Base-by-base conservation (phyloP, 2,113 vertebrate species). In the Gobio gobio region DNA sequence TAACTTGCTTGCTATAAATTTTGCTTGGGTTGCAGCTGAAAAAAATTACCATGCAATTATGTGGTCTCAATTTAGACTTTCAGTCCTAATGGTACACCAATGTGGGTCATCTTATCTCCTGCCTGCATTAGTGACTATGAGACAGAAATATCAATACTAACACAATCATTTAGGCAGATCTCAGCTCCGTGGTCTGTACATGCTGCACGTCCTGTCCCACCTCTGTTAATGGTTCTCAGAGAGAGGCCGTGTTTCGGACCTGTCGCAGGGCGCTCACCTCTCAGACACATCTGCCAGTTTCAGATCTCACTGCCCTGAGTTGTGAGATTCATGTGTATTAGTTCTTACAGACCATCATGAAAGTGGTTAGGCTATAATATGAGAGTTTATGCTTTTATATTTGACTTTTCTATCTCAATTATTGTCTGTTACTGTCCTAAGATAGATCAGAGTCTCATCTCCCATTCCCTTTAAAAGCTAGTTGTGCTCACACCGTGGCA, bases 51-150 rank as follows among this genome's bases (percentile, higher is more conserved):
- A 26, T 49, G 72, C 72, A 74, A 84, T 78, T 77, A 66, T 26
- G 47, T 66, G 59, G 1, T 29, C 47, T 58, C 13, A 26, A 84
- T 54, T 84, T 77, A 78, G 59, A 61, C 29, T 74, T 63, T 1
- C 47, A 64, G 51, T 26, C 33, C 63, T 66, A 14, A 18, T 56
- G 5, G 54, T 56, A 56, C 83, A 78, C 47, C 76, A 66, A 49
- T 18, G 47, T 54, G 45, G 90, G 82, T 86, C 86, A 89, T 90
- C 89, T 92, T 91, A 90, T 88, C 88, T 86, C 84, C 84, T 61
- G 70, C 78, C 83, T 90, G 86, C 86, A 61, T 88, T 81, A 84
- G 86, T 79, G 79, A 78, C 51, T 80, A 85, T 68, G 73, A 89
- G 85, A 89, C 83, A 90, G 72, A 80, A 85, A 88, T 83, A 89